These are phyloP conservation scores for Actinostola sp. DNA, from an alignment of 92 coral and sea anemone species.

Conservation along the genomic window DNA sequence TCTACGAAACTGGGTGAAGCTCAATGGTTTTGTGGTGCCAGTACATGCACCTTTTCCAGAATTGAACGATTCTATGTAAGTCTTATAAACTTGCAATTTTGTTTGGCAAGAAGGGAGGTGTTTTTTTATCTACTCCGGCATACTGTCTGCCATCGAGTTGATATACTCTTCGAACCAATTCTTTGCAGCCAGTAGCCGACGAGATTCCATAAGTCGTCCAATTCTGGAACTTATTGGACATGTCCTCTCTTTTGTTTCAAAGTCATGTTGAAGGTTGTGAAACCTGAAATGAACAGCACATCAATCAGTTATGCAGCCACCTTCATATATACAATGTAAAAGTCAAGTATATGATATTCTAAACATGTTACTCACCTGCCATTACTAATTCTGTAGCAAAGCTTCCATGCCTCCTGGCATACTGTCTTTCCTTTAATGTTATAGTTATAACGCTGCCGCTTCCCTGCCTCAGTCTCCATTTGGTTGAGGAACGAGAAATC, in stretches of 20 bases:
- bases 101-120: slow-evolving; percentile 31
- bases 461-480: not conserved
- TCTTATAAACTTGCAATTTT: slow-evolving; percentile 3
- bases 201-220: slow-evolving; percentile 13
- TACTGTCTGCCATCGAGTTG: slow-evolving; percentile 33
- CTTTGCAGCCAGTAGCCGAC: not conserved
- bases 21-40: not conserved
- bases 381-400: slow-evolving; percentile 43
- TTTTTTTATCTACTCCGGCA: slow-evolving; percentile 24
- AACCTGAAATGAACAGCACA: slow-evolving; percentile 10
- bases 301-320: too few relatives aligned
- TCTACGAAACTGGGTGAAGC: slow-evolving; percentile 23
- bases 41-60: not conserved
- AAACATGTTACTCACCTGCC: slow-evolving; percentile 19
- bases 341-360: too few relatives aligned
- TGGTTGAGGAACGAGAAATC: slow-evolving; percentile 17
- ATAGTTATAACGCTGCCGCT: slow-evolving; percentile 14
- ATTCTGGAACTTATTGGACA: not conserved
- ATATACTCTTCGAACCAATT: slow-evolving; percentile 26
- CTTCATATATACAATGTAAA: too few relatives aligned
- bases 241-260: slow-evolving; percentile 9
- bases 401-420: slow-evolving; percentile 37
- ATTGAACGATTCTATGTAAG: slow-evolving; percentile 11
- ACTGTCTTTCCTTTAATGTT: slow-evolving; percentile 30
- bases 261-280: slow-evolving; percentile 18